Evolutionary conservation across 2,797 vertebrate genomes (phyloP).

Genomic region (Neosilurus hyrtlii): DNA sequence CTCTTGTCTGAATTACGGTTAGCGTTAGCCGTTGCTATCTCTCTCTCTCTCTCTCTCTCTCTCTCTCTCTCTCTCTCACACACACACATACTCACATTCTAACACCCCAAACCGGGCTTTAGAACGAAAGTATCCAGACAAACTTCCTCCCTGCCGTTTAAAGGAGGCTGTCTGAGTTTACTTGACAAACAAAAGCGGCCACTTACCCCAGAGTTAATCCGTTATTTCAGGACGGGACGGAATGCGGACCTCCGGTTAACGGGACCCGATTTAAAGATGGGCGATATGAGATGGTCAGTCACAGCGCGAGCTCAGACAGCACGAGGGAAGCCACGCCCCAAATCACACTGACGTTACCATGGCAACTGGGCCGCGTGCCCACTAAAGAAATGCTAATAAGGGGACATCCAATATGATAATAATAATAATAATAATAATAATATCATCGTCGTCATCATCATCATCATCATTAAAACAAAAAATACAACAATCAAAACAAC

Average conservation of each 20-base stretch:
- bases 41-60: neutral
- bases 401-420: neutral
- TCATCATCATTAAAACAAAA: no score
- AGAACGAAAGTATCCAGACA: neutral
- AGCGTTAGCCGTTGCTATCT: conserved; percentile 32
- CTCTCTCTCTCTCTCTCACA: neutral
- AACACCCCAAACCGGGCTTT: neutral
- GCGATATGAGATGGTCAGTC: conserved; percentile 74
- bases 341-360: conserved; percentile 57
- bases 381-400: neutral
- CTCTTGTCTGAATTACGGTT: neutral
- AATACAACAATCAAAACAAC: no score
- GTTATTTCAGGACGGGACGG: conserved; percentile 43
- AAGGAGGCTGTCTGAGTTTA: neutral
- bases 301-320: conserved; percentile 12
- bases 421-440: neutral
- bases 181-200: neutral
- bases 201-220: conserved; percentile 61
- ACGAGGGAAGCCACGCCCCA: conserved; percentile 16
- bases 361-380: conserved; percentile 44
- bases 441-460: neutral
- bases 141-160: neutral
- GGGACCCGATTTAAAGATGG: conserved; percentile 65
- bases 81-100: neutral
- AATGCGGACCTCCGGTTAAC: conserved; percentile 46